Evolutionary conservation across 2,113 vertebrate species (phyloP).

Genomic region (Lophura nycthemera): DNA sequence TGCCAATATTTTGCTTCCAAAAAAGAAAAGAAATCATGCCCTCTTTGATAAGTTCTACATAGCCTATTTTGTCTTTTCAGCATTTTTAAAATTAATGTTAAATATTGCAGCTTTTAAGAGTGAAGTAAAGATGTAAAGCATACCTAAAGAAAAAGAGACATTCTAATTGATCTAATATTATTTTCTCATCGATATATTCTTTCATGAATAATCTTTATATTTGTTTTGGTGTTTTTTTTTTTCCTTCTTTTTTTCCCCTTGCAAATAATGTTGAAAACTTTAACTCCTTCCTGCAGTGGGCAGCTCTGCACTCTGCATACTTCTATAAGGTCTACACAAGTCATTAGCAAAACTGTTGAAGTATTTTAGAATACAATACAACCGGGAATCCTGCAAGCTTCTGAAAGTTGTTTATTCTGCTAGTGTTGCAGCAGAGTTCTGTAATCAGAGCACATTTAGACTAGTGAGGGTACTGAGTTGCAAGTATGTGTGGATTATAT

Average conservation of each 20-base stretch:
- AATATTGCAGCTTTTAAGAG: background rate
- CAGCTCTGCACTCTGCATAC: accelerated
- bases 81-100: background rate
- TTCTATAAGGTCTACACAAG: background rate
- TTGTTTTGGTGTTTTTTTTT: background rate
- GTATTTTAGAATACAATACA: background rate
- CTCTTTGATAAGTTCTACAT: background rate
- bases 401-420: background rate
- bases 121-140: background rate
- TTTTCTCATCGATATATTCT: background rate
- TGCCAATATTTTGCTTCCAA: background rate
- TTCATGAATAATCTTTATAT: background rate
- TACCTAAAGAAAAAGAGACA: background rate
- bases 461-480: background rate
- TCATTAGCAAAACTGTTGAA: background rate
- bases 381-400: background rate
- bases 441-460: background rate
- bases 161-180: background rate
- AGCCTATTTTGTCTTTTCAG: background rate
- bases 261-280: background rate
- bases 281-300: background rate
- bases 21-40: background rate
- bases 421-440: background rate
- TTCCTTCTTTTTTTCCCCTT: background rate
- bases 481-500: background rate